Conservation (phyloP, 1,140 invertebrate species). For the Sarcophaga bullata region DNA sequence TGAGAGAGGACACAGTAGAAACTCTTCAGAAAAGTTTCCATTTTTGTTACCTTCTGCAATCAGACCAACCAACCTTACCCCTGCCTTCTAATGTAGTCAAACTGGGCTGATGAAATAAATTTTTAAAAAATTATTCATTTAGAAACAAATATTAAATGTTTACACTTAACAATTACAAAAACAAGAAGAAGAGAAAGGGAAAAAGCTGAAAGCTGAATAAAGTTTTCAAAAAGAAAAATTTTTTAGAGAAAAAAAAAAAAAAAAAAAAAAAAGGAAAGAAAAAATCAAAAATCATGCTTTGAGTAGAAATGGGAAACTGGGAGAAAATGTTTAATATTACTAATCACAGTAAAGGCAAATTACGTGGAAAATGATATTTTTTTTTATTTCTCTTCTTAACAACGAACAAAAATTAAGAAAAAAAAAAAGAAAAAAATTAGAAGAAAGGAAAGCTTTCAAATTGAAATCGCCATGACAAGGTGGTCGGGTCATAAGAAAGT, state of each 20-base stretch:
- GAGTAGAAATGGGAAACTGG: slow-evolving; percentile 30
- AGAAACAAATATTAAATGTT: slow-evolving; percentile 17
- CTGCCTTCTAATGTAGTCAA: background rate
- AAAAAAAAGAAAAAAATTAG: background rate
- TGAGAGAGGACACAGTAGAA: no score
- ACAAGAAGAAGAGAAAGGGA: no score
- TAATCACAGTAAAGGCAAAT: slow-evolving; percentile 66
- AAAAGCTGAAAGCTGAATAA: no score
- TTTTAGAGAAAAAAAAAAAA: no score
- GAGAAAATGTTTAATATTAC: slow-evolving; percentile 65
- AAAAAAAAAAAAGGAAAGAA: background rate
- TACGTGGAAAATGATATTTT: slow-evolving; percentile 66
- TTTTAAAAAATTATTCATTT: background rate
- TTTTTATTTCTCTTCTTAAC: slow-evolving; percentile 48
- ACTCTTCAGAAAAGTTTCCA: no score
- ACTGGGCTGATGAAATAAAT: background rate
- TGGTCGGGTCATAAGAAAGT: background rate
- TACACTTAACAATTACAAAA: slow-evolving; percentile 21
- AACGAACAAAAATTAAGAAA: background rate
- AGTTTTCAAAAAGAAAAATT: no score
- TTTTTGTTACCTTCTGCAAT: no score
- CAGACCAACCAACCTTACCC: background rate
- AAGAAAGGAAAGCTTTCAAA: background rate
- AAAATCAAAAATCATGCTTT: slow-evolving; percentile 36
- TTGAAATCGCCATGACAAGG: background rate